phyloP scores from a whole-genome alignment of 2,888 invertebrate species.

The Sepioteuthis lessoniana region DNA sequence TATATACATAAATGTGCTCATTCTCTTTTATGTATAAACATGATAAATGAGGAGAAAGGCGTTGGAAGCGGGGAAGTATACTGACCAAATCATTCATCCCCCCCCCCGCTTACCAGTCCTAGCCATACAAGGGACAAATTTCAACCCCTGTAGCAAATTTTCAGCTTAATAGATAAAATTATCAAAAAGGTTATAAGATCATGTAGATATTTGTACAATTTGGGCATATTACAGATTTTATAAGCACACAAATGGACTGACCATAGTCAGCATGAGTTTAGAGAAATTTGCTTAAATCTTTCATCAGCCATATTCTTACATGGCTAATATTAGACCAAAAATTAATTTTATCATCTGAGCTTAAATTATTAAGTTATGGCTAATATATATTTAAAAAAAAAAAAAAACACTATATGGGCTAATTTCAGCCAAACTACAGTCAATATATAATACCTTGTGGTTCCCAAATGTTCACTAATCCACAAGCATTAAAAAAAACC shows the following conservation, averaged over 20 bases:
- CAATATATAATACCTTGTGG: too few species aligned
- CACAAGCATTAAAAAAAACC: too few species aligned
- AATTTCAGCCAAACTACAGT: too few species aligned
- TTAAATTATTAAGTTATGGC: neutral
- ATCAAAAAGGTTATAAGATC: neutral
- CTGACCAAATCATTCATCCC: too few species aligned
- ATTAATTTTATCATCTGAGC: neutral
- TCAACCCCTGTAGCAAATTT: neutral
- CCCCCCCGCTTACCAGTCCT: neutral
- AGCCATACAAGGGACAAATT: neutral
- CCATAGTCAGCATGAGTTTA: neutral
- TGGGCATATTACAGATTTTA: neutral
- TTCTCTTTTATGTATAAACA: neutral
- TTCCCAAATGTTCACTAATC: too few species aligned
- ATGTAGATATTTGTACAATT: neutral
- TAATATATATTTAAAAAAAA: too few species aligned
- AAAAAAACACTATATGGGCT: too few species aligned
- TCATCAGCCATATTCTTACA: neutral
- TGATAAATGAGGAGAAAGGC: neutral
- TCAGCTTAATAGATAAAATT: neutral
- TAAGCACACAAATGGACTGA: neutral
- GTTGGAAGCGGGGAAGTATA: neutral
- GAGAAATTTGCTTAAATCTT: too few species aligned
- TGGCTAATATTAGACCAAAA: neutral
- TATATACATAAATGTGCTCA: neutral